These are phyloP conservation scores for Xiphorhynchus erythropygius DNA, from an alignment of 2,797 vertebrate genomes.

Conservation along the genomic window DNA sequence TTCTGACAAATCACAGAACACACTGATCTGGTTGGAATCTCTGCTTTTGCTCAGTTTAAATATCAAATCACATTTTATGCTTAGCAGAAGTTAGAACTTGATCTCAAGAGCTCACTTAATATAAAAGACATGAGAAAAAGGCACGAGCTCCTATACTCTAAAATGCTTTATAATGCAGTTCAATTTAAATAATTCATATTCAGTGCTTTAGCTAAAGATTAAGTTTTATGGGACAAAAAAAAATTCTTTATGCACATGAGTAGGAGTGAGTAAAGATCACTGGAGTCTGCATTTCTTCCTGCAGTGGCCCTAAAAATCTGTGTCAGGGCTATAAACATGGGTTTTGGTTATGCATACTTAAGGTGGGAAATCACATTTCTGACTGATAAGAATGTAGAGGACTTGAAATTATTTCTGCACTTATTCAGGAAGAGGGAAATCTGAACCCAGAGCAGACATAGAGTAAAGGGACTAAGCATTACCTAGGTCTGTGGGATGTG, in stretches of 20 bases:
- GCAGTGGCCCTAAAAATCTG: slow-evolving; percentile 4
- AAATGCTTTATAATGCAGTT: slow-evolving; percentile 34
- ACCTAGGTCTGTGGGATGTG: neutral
- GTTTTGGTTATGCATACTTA: neutral
- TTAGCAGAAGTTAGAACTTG: slow-evolving; percentile 59
- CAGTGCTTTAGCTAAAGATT: slow-evolving; percentile 34
- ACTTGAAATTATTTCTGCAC: neutral
- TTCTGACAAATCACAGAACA: neutral
- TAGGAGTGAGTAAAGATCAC: slow-evolving; percentile 1
- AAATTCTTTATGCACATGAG: slow-evolving; percentile 23
- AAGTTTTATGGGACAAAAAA: slow-evolving; percentile 45
- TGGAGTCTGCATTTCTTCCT: slow-evolving; percentile 19
- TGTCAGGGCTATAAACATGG: neutral
- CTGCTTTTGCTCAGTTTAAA: neutral
- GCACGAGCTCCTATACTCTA: neutral
- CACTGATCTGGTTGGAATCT: neutral
- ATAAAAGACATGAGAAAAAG: slow-evolving; percentile 20
- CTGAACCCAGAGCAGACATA: neutral
- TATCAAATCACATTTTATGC: slow-evolving; percentile 42
- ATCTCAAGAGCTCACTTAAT: slow-evolving; percentile 53
- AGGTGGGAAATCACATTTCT: neutral
- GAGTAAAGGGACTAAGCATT: neutral
- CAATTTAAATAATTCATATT: slow-evolving; percentile 44
- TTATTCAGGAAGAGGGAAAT: neutral
- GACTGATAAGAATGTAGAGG: neutral